A percentile compares a stretch with the other conserved stretches of the same genome.
Conservation (phyloP, 1,140 invertebrate genomes). For the Uloborus diversus region DNA sequence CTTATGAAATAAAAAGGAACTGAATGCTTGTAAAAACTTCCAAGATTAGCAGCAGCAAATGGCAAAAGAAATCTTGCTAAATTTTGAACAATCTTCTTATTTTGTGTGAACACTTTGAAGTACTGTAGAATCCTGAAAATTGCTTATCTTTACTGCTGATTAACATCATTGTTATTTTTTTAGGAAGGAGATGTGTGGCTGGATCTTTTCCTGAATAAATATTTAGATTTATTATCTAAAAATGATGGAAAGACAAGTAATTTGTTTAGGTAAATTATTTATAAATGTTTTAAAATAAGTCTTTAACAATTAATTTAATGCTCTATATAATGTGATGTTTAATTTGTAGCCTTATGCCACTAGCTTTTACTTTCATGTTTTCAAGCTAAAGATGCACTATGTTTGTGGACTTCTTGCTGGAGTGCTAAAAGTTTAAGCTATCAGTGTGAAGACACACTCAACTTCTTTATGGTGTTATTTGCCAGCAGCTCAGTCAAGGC, state of each 20-base stretch:
- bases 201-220: constrained; percentile 23
- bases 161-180: not conserved
- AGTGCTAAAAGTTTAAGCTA: not conserved
- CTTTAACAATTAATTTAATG: not conserved
- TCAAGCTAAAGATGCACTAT: not conserved
- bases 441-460: no score
- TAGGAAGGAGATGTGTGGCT: constrained; percentile 38
- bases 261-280: constrained; percentile 20
- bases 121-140: no score
- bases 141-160: no score
- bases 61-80: no score
- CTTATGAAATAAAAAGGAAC: no score
- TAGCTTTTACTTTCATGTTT: not conserved
- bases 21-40: no score
- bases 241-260: not conserved
- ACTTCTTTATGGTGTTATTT: no score
- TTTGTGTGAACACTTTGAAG: not conserved
- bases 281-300: no score
- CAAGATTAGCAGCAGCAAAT: no score
- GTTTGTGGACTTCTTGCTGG: not conserved
- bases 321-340: not conserved
- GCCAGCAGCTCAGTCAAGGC: no score
- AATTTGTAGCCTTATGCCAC: not conserved
- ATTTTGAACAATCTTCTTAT: not conserved
- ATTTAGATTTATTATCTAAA: constrained; percentile 21